A percentile compares a stretch with the other conserved stretches of the same genome.
Evolutionary conservation across 53 echinoderm and acorn worm genomes (phyloP).

Genomic region (Hippasteria phrygiana): DNA sequence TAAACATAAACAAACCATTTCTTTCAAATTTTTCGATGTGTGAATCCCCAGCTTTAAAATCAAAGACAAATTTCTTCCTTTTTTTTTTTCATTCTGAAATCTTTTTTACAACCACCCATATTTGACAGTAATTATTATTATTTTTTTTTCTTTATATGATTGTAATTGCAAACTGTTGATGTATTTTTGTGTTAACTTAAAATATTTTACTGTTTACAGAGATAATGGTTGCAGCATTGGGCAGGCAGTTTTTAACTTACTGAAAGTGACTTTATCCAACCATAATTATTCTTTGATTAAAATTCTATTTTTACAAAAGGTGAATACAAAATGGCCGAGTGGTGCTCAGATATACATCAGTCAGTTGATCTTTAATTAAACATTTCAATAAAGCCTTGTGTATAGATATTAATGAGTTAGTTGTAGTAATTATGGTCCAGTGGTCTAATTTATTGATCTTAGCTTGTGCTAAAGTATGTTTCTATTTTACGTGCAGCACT

Average conservation of each 20-base stretch:
- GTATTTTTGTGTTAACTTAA: constrained; percentile 48
- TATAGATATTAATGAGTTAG: background rate
- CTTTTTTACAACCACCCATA: background rate
- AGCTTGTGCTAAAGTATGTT: background rate
- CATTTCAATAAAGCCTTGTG: background rate
- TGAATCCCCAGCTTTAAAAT: background rate
- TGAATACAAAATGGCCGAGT: constrained; percentile 18
- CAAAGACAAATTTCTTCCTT: background rate
- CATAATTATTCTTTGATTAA: background rate
- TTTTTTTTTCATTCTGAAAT: background rate
- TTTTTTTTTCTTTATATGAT: background rate
- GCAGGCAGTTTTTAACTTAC: constrained; percentile 45
- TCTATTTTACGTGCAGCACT: background rate
- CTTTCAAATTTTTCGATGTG: background rate
- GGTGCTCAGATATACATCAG: constrained; percentile 27
- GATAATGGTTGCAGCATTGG: constrained; percentile 56
- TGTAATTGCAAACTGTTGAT: constrained; percentile 30
- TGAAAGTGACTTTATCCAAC: background rate
- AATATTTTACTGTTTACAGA: constrained; percentile 64
- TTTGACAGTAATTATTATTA: background rate
- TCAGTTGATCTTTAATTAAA: background rate
- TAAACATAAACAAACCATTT: background rate
- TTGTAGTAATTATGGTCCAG: background rate
- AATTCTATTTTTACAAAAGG: background rate
- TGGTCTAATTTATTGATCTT: background rate